A percentile compares a stretch with the other conserved stretches of the same genome.
phyloP scores from a whole-genome alignment of 35 echinoderm and acorn worm genomes.

The Apostichopus japonicus region DNA sequence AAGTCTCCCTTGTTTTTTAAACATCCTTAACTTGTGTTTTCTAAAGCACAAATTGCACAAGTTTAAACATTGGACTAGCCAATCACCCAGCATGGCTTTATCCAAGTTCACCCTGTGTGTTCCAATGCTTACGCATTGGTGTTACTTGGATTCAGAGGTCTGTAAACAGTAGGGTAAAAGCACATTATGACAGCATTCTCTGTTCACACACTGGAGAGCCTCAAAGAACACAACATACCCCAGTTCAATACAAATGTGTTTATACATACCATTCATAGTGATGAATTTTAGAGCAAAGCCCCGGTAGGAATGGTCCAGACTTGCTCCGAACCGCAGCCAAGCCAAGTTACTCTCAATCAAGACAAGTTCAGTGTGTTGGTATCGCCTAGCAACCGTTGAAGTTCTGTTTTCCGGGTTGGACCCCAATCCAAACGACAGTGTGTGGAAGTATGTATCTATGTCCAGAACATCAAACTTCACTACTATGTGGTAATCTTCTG shows the following conservation, averaged over 20 bases:
- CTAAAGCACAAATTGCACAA: no score
- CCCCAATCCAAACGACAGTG: conserved; percentile 12
- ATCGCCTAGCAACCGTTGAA: background rate
- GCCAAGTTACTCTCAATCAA: background rate
- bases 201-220: background rate
- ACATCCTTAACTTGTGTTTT: no score
- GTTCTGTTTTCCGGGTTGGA: conserved; percentile 4
- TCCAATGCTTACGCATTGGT: no score
- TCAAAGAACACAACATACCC: background rate
- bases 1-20: no score
- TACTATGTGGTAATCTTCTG: background rate
- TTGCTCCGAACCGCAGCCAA: conserved; percentile 28
- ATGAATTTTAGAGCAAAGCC: conserved; percentile 6
- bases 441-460: background rate
- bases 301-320: background rate
- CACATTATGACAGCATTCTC: background rate
- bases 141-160: no score
- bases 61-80: no score
- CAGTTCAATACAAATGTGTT: no score
- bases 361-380: background rate
- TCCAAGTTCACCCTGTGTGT: no score
- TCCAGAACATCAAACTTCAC: background rate
- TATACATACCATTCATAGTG: background rate
- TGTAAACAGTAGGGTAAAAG: no score
- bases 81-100: no score